Conservation (phyloP, 1,140 invertebrate genomes). For the Diachasmimorpha longicaudata region DNA sequence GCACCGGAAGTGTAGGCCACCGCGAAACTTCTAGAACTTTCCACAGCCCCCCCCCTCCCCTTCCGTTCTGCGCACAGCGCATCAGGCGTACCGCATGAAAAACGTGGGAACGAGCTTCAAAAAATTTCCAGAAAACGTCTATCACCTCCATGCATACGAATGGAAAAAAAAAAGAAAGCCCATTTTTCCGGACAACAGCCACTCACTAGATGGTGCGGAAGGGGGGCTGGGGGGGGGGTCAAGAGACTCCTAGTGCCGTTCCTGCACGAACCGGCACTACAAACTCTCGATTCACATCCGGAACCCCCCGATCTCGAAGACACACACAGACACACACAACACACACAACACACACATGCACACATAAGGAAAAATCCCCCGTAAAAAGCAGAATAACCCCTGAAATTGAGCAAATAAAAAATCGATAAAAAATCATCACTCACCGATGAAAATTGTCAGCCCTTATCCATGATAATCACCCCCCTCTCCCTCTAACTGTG, state of each 20-base stretch:
- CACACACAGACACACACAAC: too few species aligned
- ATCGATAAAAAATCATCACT: too few species aligned
- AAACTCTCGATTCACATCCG: neutral
- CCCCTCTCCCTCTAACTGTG: neutral
- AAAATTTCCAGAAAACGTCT: too few species aligned
- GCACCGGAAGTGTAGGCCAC: conserved; percentile 45
- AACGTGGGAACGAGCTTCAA: too few species aligned
- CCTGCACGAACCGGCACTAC: neutral
- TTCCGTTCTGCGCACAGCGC: neutral
- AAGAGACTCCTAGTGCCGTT: neutral
- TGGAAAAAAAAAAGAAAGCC: too few species aligned
- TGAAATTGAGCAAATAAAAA: too few species aligned
- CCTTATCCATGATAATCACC: neutral
- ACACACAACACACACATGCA: too few species aligned
- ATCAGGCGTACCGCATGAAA: neutral
- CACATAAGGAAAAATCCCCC: neutral
- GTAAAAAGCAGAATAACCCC: neutral
- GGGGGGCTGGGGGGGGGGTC: neutral
- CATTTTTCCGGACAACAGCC: too few species aligned
- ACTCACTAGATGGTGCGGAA: neutral
- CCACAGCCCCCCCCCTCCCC: neutral
- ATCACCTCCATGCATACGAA: too few species aligned
- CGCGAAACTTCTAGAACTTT: conserved; percentile 55
- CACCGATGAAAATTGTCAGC: too few species aligned
- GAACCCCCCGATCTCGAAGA: neutral